phyloP scores from a whole-genome alignment of 1,140 invertebrate genomes.

The Drosophila malerkotliana region DNA sequence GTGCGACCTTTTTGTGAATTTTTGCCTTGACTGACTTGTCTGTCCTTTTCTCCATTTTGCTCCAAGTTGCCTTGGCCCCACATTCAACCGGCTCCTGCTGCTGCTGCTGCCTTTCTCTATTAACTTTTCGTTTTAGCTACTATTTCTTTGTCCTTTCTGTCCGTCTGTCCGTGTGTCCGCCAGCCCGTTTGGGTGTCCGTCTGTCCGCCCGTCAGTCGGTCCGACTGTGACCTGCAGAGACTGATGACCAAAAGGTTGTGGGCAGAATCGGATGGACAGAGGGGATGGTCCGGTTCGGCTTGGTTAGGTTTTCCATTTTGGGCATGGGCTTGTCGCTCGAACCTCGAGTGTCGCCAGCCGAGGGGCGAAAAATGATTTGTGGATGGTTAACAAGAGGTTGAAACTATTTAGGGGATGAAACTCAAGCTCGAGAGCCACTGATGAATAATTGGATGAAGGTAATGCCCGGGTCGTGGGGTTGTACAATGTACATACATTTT shows the following conservation, averaged over 20 bases:
- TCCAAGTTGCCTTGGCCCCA: conserved; percentile 72
- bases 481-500: conserved; percentile 6
- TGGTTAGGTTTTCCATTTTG: conserved; percentile 42
- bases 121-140: conserved; percentile 81
- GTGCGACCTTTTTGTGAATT: conserved; percentile 72
- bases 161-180: conserved; percentile 12
- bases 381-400: conserved; percentile 58
- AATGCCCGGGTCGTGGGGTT: conserved; percentile 17
- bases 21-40: conserved; percentile 75
- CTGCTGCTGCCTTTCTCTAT: conserved; percentile 70
- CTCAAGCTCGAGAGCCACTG: conserved; percentile 27
- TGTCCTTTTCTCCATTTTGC: conserved; percentile 26
- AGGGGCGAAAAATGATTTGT: conserved; percentile 62
- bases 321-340: conserved; percentile 37
- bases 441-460: conserved; percentile 46
- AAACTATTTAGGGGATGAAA: conserved; percentile 61
- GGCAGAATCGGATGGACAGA: background rate
- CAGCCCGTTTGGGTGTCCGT: background rate
- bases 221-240: conserved; percentile 72
- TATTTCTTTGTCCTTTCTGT: conserved; percentile 67
- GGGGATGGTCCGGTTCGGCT: conserved; percentile 21
- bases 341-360: conserved; percentile 55
- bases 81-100: conserved; percentile 59
- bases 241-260: conserved; percentile 62
- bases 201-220: conserved; percentile 24